phyloP scores from a whole-genome alignment of 1,140 invertebrate species.

The Carposina sasakii region DNA sequence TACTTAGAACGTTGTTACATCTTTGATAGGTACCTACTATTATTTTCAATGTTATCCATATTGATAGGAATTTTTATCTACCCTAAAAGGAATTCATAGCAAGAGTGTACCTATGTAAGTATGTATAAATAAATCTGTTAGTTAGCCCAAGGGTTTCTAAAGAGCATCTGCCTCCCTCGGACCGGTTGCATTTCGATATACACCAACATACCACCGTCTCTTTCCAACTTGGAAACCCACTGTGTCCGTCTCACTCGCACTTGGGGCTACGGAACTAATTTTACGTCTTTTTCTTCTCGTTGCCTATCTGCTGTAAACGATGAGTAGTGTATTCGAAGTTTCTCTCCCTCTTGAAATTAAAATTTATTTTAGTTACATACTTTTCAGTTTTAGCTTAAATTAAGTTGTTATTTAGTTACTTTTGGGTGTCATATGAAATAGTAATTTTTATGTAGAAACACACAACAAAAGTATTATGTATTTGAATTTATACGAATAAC shows the following conservation, averaged over 20 bases:
- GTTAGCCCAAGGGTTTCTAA: slow-evolving; percentile 54
- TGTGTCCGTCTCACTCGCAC: slow-evolving; percentile 39
- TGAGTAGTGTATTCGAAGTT: slow-evolving; percentile 25
- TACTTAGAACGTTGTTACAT: no score
- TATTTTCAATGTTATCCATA: no score
- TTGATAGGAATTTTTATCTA: no score
- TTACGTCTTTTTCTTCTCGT: slow-evolving; percentile 71
- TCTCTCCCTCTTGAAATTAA: slow-evolving; percentile 30
- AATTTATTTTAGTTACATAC: slow-evolving; percentile 18
- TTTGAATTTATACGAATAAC: no score
- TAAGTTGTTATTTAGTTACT: slow-evolving; percentile 7
- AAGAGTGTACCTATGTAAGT: no score
- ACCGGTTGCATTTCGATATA: slow-evolving; percentile 69
- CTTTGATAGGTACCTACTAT: no score
- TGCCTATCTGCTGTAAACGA: slow-evolving; percentile 47
- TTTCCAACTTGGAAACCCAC: slow-evolving; percentile 43
- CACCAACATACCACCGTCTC: slow-evolving; percentile 62
- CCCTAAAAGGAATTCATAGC: no score
- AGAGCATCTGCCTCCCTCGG: slow-evolving; percentile 60
- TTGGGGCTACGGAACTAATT: slow-evolving; percentile 67
- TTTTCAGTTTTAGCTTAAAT: slow-evolving; percentile 26
- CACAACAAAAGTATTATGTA: no score
- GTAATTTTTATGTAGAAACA: no score
- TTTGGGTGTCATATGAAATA: slow-evolving; percentile 16
- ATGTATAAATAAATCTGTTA: no score